Percentiles rank a stretch among this genome's conserved stretches.
Conservation (phyloP, 2,888 invertebrate species). For the Acrobasis consociella region DNA sequence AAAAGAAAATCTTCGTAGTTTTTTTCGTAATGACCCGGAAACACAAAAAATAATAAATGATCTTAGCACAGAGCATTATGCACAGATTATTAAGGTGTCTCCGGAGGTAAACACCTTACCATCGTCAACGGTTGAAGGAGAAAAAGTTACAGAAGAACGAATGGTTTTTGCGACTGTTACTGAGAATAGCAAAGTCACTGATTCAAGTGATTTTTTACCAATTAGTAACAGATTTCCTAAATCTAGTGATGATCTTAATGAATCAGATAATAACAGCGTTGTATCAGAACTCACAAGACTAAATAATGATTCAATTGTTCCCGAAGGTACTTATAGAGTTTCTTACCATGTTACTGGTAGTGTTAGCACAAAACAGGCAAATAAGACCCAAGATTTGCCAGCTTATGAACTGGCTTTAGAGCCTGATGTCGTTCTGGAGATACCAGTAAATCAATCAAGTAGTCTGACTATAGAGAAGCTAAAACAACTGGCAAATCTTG, state of each 20-base stretch:
- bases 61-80: conserved; percentile 56
- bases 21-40: conserved; percentile 56
- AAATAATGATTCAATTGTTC: conserved; percentile 49
- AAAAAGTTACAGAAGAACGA: conserved; percentile 39
- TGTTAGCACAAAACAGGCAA: conserved; percentile 75
- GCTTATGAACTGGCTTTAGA: conserved; percentile 72
- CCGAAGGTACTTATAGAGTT: conserved; percentile 73
- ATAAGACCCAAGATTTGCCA: conserved; percentile 69
- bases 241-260: conserved; percentile 60
- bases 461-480: conserved; percentile 73
- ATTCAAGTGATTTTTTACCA: conserved; percentile 38
- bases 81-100: conserved; percentile 42
- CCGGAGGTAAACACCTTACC: conserved; percentile 49
- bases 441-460: conserved; percentile 68
- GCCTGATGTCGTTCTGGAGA: conserved; percentile 74
- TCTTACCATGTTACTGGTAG: conserved; percentile 78
- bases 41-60: conserved; percentile 53
- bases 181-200: conserved; percentile 45
- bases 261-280: conserved; percentile 34
- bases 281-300: conserved; percentile 32
- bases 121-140: conserved; percentile 38
- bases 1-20: conserved; percentile 61
- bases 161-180: conserved; percentile 43
- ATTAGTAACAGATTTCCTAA: conserved; percentile 65
- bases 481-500: conserved; percentile 80